Base-by-base conservation (phyloP, 2,797 vertebrate genomes). In the Buceros bicornis region DNA sequence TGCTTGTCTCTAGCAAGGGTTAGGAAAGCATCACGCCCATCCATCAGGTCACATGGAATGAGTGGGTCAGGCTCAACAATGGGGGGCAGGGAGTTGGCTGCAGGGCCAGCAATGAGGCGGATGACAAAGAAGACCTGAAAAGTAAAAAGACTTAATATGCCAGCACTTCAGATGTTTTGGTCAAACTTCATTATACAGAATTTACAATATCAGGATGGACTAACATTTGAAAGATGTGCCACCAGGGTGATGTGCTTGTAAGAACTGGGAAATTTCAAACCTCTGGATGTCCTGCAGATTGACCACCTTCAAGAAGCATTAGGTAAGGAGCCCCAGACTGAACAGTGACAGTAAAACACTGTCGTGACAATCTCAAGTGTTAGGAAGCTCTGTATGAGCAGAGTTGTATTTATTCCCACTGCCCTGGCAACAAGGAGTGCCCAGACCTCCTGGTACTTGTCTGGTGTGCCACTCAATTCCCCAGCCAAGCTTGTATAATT, bases 21-120 rank as follows among this genome's bases (percentile, higher is more conserved):
- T 62, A 99, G 98, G 97, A 99, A 99, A 93, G 99, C 99, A 25
- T 99, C 99, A 1, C 99, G 99, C 26, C 99, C 99, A 5, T 99
- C 99, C 99, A 99, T 99, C 96, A 99, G 98, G 95, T 99, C 99
- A 8, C 99, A 99, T 0, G 99, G 99, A 98, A 99, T 99, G 74
- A 98, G 99, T 64, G 98, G 98, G 98, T 99, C 86, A 40, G 98
- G 96, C 76, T 99, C 99, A 22, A 98, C 97, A 26, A 99, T 99
- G 93, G 99, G 98, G 18, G 99, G 99, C 95, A 99, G 98, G 33
- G 99, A 99, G 97, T 99, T 99, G 96, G 99, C 99, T 5, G 99
- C 97, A 73, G 99, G 99, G 50, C 99, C 99, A 16, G 99, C 99
- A 31, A 99, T 99, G 77, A 99, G 99, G 54, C 99, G 99, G 94